Evolutionary conservation across 2,888 invertebrate species (phyloP).

Genomic region (Homarus gammarus): DNA sequence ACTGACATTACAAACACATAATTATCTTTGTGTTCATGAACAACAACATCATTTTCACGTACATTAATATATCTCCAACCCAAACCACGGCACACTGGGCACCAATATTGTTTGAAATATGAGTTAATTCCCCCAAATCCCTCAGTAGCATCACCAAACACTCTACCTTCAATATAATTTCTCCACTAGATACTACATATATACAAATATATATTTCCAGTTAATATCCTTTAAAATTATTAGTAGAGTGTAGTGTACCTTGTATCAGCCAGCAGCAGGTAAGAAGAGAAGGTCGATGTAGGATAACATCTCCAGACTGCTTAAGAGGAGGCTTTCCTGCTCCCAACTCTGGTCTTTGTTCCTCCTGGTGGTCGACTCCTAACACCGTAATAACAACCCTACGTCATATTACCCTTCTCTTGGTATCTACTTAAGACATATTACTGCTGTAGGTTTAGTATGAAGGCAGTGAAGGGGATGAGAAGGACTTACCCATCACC

Average conservation of each 20-base stretch:
- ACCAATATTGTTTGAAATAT: too few relatives aligned
- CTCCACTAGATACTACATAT: too few relatives aligned
- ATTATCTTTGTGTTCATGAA: too few relatives aligned
- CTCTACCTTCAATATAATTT: too few relatives aligned
- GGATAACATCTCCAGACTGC: conserved; percentile 29
- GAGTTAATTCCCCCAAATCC: too few relatives aligned
- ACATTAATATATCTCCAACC: too few relatives aligned
- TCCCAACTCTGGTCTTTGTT: conserved; percentile 46
- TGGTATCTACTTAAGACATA: background rate
- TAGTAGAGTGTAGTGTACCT: conserved; percentile 16
- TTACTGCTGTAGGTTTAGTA: background rate
- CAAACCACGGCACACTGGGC: too few relatives aligned
- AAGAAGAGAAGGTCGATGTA: conserved; percentile 2
- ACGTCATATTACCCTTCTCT: background rate
- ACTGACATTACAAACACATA: too few relatives aligned
- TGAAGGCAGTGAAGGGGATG: background rate
- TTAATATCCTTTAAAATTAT: too few relatives aligned
- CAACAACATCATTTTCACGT: too few relatives aligned
- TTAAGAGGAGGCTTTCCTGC: conserved; percentile 23
- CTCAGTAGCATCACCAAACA: too few relatives aligned
- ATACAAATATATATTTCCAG: too few relatives aligned
- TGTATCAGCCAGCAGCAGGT: conserved; percentile 34
- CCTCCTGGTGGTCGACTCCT: conserved; percentile 24
- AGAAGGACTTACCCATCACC: conserved; percentile 28
- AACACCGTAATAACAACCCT: conserved; percentile 52